phyloP scores from a whole-genome alignment of 2,888 invertebrate genomes.

The Megamerina dolium region DNA sequence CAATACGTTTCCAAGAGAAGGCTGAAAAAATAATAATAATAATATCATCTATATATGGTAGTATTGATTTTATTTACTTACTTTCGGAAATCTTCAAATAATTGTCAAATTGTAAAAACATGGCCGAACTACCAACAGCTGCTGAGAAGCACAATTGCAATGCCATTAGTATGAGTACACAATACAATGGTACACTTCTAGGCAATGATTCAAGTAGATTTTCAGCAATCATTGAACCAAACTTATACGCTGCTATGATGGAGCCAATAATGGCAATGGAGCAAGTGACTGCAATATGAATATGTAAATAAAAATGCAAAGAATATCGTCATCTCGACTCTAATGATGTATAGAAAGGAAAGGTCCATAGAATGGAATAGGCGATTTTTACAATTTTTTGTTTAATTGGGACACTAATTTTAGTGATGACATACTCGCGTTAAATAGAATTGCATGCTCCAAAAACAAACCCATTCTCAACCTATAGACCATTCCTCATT shows the following conservation, averaged over 20 bases:
- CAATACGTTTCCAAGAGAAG: constrained; percentile 67
- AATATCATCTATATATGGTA: not conserved
- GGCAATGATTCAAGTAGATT: constrained; percentile 67
- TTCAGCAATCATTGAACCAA: constrained; percentile 57
- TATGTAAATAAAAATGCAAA: too few relatives aligned
- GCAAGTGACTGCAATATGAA: constrained; percentile 51
- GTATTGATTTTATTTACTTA: constrained; percentile 39
- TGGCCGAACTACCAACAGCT: constrained; percentile 70
- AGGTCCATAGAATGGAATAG: too few relatives aligned
- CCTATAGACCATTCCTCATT: too few relatives aligned
- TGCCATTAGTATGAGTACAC: constrained; percentile 68
- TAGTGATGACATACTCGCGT: too few relatives aligned
- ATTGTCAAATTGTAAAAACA: constrained; percentile 79
- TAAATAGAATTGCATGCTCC: too few relatives aligned
- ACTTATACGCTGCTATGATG: constrained; percentile 58
- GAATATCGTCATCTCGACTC: too few relatives aligned
- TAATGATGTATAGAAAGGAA: too few relatives aligned
- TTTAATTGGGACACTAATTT: too few relatives aligned
- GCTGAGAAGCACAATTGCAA: constrained; percentile 72
- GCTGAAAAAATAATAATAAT: constrained; percentile 52
- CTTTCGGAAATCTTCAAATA: constrained; percentile 66
- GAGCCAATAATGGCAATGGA: constrained; percentile 61
- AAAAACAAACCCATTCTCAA: too few relatives aligned
- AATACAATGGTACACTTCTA: constrained; percentile 57
- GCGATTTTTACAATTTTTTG: too few relatives aligned